These are phyloP conservation scores for Muntiacus reevesi DNA, from an alignment of 2,113 vertebrate genomes.

Conservation along the genomic window DNA sequence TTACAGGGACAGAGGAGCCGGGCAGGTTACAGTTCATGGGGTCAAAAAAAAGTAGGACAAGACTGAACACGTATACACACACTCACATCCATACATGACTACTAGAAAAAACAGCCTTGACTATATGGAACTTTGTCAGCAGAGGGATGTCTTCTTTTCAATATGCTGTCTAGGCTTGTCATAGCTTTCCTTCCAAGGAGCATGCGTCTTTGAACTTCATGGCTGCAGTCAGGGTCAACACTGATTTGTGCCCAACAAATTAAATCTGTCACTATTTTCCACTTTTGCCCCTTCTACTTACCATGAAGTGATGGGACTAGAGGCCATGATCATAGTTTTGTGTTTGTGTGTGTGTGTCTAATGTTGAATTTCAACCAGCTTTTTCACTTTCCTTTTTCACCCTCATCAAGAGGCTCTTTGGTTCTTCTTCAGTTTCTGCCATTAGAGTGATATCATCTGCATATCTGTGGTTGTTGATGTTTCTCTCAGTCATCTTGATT, in stretches of 20 bases:
- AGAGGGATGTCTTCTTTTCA: not conserved
- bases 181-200: not conserved
- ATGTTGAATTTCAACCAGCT: not conserved
- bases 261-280: not conserved
- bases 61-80: not conserved
- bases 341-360: not conserved
- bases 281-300: not conserved
- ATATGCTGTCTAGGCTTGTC: not conserved
- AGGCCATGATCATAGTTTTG: not conserved
- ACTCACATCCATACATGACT: not conserved
- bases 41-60: not conserved
- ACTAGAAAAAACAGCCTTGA: not conserved
- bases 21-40: not conserved
- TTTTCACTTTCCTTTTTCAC: not conserved
- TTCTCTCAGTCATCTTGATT: not conserved
- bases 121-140: not conserved
- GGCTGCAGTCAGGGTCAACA: not conserved
- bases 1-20: not conserved
- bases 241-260: not conserved
- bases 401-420: not conserved
- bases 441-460: not conserved
- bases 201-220: not conserved
- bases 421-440: not conserved
- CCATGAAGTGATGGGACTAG: not conserved
- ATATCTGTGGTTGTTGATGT: not conserved